phyloP scores from a whole-genome alignment of 2,797 vertebrate genomes.

The Melanotaenia maccullochi region DNA sequence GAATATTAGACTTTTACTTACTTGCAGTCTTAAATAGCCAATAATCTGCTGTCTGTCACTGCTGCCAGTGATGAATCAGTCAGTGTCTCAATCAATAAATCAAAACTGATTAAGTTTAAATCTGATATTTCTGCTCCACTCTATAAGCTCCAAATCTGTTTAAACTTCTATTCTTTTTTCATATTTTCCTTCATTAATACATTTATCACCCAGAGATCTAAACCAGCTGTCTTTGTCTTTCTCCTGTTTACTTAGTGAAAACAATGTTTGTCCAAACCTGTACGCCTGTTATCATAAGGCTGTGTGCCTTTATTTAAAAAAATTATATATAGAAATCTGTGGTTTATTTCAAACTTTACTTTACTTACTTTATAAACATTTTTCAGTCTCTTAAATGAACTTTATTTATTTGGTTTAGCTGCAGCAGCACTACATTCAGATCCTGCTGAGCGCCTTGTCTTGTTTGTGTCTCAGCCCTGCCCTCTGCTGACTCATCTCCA shows the following conservation, averaged over 20 bases:
- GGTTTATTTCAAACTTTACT: not conserved
- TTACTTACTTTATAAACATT: not conserved
- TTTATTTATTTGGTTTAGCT: not conserved
- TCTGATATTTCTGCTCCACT: not conserved
- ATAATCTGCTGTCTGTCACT: not conserved
- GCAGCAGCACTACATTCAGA: constrained; percentile 9
- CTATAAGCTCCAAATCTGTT: not conserved
- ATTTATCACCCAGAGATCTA: constrained; percentile 35
- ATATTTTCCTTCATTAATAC: constrained; percentile 14
- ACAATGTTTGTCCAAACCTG: constrained; percentile 56
- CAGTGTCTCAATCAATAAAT: too few species aligned
- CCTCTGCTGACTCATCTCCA: constrained; percentile 73
- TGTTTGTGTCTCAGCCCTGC: constrained; percentile 67
- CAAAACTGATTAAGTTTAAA: not conserved
- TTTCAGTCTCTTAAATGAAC: not conserved
- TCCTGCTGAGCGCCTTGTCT: constrained; percentile 6
- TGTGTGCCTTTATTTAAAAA: not conserved
- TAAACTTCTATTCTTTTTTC: not conserved
- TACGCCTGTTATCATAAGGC: constrained; percentile 10
- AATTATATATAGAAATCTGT: not conserved
- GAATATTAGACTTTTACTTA: not conserved
- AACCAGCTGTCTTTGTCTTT: constrained; percentile 53
- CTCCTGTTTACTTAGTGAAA: constrained; percentile 65
- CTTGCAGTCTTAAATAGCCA: not conserved
- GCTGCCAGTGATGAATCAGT: not conserved